These are phyloP conservation scores for Microchirus variegatus DNA, from an alignment of 2,797 vertebrate genomes.

Conservation along the genomic window DNA sequence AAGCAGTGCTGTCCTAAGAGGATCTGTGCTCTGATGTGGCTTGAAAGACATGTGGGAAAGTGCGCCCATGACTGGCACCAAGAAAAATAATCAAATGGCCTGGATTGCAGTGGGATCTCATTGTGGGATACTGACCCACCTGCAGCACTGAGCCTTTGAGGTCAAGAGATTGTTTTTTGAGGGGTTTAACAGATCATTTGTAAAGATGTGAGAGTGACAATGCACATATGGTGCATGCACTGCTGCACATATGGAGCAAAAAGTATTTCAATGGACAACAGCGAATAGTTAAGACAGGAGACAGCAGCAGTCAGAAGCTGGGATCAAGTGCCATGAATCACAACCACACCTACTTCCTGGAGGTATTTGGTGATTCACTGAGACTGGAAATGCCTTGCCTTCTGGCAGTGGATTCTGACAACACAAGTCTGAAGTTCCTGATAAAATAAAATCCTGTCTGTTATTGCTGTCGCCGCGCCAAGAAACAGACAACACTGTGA, in stretches of 20 bases:
- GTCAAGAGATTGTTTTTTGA: no score
- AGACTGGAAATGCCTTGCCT: constrained; percentile 69
- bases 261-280: constrained; percentile 33
- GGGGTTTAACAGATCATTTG: no score
- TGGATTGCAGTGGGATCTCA: constrained; percentile 25
- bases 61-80: constrained; percentile 18
- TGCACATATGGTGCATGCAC: not conserved
- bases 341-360: constrained; percentile 63
- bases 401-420: constrained; percentile 57
- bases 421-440: constrained; percentile 35
- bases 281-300: constrained; percentile 24
- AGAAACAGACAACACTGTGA: constrained; percentile 16
- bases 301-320: constrained; percentile 18
- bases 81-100: constrained; percentile 17
- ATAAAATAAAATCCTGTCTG: constrained; percentile 24
- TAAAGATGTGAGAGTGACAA: not conserved
- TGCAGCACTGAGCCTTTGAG: not conserved
- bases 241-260: not conserved
- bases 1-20: constrained; percentile 50
- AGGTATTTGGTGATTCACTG: constrained; percentile 67
- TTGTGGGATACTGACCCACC: constrained; percentile 12
- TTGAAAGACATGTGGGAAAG: constrained; percentile 50
- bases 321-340: constrained; percentile 50
- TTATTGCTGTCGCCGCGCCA: constrained; percentile 12
- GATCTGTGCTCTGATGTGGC: constrained; percentile 51